Percentiles rank a stretch among this genome's conserved stretches.
phyloP scores from a whole-genome alignment of 2,113 vertebrate species.

The Macquaria australasica region DNA sequence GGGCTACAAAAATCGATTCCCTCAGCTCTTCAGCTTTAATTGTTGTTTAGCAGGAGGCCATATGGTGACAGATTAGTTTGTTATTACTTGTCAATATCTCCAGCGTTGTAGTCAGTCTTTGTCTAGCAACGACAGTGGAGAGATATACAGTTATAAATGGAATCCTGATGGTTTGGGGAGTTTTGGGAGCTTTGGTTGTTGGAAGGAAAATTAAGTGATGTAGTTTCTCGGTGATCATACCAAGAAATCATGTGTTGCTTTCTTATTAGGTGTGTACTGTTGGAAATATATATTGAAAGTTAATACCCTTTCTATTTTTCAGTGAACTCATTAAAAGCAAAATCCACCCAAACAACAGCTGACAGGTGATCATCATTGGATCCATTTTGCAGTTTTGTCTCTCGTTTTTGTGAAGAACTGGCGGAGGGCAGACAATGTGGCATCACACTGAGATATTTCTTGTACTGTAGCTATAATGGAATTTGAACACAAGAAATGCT shows the following conservation, averaged over 20 bases:
- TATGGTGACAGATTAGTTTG: conserved; percentile 64
- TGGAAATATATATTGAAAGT: not conserved
- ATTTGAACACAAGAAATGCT: conserved; percentile 1
- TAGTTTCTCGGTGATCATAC: not conserved
- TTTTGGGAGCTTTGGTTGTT: not conserved
- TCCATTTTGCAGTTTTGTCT: not conserved
- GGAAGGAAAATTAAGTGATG: not conserved
- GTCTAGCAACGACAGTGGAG: not conserved
- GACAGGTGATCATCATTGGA: not conserved
- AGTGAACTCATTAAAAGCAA: not conserved
- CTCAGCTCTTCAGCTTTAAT: conserved; percentile 67
- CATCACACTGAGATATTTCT: not conserved
- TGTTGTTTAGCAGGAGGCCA: conserved; percentile 69
- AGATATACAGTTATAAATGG: not conserved
- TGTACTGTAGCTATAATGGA: not conserved
- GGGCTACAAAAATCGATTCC: conserved; percentile 77
- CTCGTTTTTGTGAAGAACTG: not conserved
- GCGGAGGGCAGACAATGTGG: not conserved
- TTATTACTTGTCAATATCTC: conserved; percentile 57
- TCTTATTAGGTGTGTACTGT: not conserved
- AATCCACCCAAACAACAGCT: not conserved
- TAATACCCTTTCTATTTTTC: not conserved
- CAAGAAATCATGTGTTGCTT: not conserved
- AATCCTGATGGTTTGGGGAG: not conserved
- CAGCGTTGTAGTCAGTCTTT: conserved; percentile 19